A percentile compares a stretch with the other conserved stretches of the same genome.
These are phyloP conservation scores for Catharus ustulatus DNA, from an alignment of 2,797 vertebrate genomes.

Conservation along the genomic window DNA sequence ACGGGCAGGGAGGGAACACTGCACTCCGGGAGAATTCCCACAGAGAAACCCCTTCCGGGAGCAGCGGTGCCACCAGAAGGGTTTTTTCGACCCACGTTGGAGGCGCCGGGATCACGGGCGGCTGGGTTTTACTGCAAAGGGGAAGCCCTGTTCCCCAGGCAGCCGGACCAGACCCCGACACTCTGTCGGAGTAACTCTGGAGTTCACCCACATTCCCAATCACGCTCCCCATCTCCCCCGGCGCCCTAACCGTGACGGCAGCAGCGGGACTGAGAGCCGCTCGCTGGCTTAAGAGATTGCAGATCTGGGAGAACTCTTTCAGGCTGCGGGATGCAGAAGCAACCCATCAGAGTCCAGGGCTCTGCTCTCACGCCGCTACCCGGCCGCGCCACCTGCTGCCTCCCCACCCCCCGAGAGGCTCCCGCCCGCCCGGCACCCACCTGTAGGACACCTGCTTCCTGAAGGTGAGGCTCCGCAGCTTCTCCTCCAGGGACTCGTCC, in stretches of 20 bases:
- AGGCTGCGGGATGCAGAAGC: neutral
- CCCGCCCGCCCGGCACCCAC: slow-evolving; percentile 72
- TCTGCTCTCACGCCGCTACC: neutral
- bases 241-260: neutral
- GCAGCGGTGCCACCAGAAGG: neutral
- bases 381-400: neutral
- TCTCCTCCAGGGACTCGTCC: slow-evolving; percentile 91
- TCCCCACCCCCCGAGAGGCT: neutral
- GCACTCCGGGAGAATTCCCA: neutral
- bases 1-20: neutral
- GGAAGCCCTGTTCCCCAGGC: neutral
- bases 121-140: neutral
- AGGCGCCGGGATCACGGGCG: neutral
- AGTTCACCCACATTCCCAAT: neutral
- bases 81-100: neutral
- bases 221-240: neutral
- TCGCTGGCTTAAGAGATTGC: neutral
- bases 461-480: slow-evolving; percentile 90
- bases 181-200: neutral
- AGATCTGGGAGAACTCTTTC: rapidly evolving
- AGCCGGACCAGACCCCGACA: neutral
- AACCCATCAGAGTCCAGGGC: neutral
- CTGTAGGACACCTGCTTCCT: slow-evolving; percentile 97
- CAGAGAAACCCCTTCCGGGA: neutral
- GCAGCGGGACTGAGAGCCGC: neutral